Evolutionary conservation across 1,140 invertebrate genomes (phyloP), one percentile per base, ranked within the genome.

Genomic region (Ceratina australensis): DNA sequence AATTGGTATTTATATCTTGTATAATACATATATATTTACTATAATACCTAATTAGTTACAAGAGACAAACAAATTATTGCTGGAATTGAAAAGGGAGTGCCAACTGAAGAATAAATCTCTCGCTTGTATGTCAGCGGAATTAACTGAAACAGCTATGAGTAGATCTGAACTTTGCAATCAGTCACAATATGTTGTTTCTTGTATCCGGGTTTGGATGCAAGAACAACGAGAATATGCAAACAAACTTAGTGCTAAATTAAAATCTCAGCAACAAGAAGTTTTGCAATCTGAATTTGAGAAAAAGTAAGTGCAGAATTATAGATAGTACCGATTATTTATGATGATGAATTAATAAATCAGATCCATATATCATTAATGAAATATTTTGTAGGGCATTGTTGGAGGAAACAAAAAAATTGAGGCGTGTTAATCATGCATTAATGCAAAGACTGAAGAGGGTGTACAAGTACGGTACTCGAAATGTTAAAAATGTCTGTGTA

Each of bases 91-190:
- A 67, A 84, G 79, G 0, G 89, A 91, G 47, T 91, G 87, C 64
- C 87, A 90, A 22, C 59, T 79, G 1, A 91, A 91, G 61, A 87
- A 66, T 5, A 83, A 86, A 79, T 88, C 86, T 24, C 28, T 91
- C 16, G 84, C 86, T 2, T 81, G 69, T 15, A 82, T 91, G n/a
- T 86, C 87, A 15, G 81, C 79, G 1, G 90, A 91, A 75, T 85
- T 90, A 22, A 87, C 78, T 10, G 79, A 89, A 57, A 80, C 83
- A 60, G 86, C 87, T 13, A 61, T 84, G 0, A 87, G 85, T 57
- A 85, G 87, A 79, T 85, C 87, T 1, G 87, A 91, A 75, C 82
- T 90, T 15, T 89, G 82, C 24, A 88, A 88, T 24, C 89, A 91
- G 75, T 89, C 88, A 0, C 83, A 90, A 50, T 60, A 82, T 26